Conservation (phyloP, 2,113 vertebrate genomes). For the Delphinapterus leucas region DNA sequence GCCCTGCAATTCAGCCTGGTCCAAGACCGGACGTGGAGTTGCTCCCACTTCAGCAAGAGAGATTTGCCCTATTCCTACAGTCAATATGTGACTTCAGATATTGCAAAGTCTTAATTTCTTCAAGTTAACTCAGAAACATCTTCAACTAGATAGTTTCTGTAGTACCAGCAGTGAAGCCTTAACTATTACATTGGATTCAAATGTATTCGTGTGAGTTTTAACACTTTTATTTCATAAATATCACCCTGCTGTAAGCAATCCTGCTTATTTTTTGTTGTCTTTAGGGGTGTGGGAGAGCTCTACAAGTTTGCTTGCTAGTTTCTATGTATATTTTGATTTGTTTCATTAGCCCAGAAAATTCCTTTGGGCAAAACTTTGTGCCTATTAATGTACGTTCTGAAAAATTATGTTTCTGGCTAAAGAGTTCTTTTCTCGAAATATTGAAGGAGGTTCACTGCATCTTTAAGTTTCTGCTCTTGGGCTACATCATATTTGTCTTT, state of each 20-base stretch:
- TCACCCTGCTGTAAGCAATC: not conserved
- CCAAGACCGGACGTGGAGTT: slow-evolving; percentile 30
- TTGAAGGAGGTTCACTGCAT: not conserved
- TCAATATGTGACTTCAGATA: not conserved
- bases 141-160: not conserved
- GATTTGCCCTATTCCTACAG: slow-evolving; percentile 32
- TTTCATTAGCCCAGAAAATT: not conserved
- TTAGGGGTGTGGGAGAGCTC: not conserved
- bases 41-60: slow-evolving; percentile 1
- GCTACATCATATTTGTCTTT: not conserved
- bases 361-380: not conserved
- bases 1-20: slow-evolving; percentile 27
- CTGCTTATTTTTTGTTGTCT: not conserved
- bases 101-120: slow-evolving; percentile 29
- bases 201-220: slow-evolving; percentile 44
- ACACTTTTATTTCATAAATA: slow-evolving; percentile 26
- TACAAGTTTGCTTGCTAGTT: slow-evolving; percentile 6
- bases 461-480: slow-evolving; percentile 18
- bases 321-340: slow-evolving; percentile 15
- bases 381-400: not conserved
- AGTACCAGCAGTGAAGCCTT: not conserved
- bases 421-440: not conserved
- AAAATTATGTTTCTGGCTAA: not conserved
- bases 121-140: not conserved
- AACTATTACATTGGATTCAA: slow-evolving; percentile 47